These are phyloP conservation scores for Notarius quadriscutis DNA, from an alignment of 2,113 vertebrate species.

Conservation along the genomic window DNA sequence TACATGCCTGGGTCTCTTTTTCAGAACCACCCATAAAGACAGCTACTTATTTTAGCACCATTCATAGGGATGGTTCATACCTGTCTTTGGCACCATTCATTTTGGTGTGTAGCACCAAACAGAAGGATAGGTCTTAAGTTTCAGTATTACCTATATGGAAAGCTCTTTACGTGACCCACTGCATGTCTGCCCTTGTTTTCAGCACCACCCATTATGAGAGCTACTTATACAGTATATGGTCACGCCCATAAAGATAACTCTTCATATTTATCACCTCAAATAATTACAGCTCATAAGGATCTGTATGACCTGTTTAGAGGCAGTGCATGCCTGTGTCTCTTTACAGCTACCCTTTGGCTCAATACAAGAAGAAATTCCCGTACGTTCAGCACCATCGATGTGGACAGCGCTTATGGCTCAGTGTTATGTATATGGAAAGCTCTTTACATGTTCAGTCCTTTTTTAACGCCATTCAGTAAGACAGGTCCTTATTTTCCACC, in stretches of 20 bases:
- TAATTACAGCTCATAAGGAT: background rate
- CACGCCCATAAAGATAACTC: background rate
- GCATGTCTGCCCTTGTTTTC: background rate
- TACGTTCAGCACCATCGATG: background rate
- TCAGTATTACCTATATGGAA: background rate
- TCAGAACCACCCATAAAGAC: background rate
- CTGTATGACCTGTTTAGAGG: background rate
- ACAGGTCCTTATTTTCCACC: constrained; percentile 10
- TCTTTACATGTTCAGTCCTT: background rate
- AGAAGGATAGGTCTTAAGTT: background rate
- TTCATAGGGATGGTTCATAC: background rate
- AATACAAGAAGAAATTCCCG: background rate
- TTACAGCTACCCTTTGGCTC: background rate
- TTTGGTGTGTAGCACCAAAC: background rate
- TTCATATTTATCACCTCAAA: background rate
- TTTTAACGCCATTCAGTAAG: background rate
- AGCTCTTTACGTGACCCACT: background rate
- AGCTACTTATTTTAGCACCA: background rate
- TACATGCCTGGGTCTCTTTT: background rate
- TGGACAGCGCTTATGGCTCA: background rate
- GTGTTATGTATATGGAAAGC: background rate
- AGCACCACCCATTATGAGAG: background rate
- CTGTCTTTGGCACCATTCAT: too few relatives aligned
- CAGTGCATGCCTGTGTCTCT: background rate
- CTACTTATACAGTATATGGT: background rate